Evolutionary conservation across 1,140 invertebrate genomes (phyloP).

Genomic region (Drosophila truncata): DNA sequence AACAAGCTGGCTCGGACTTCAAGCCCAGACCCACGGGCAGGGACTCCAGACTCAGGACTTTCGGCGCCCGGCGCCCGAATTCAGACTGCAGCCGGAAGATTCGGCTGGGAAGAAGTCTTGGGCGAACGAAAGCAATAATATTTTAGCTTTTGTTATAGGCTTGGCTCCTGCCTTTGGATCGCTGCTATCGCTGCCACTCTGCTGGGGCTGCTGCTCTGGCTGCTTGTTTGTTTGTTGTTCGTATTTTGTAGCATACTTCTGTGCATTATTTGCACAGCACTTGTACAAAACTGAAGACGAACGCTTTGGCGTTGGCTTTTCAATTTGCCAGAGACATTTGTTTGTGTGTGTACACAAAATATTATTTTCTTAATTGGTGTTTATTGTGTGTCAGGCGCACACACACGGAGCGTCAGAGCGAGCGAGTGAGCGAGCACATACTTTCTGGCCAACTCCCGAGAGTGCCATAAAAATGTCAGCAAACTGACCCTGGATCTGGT

Average conservation of each 20-base stretch:
- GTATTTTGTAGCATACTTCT: constrained; percentile 81
- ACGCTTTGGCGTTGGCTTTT: constrained; percentile 67
- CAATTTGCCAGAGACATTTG: constrained; percentile 69
- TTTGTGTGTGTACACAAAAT: constrained; percentile 77
- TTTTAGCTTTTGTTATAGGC: constrained; percentile 82
- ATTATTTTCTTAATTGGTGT: constrained; percentile 84
- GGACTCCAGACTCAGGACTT: neutral
- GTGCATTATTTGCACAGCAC: constrained; percentile 81
- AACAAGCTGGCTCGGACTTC: constrained; percentile 77
- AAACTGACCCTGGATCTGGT: constrained; percentile 14
- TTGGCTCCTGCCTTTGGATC: constrained; percentile 47
- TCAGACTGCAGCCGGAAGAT: constrained; percentile 12
- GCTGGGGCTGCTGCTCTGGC: constrained; percentile 25
- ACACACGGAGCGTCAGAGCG: constrained; percentile 26
- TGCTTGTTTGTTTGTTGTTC: constrained; percentile 64
- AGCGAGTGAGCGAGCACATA: constrained; percentile 3
- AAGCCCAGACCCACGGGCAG: constrained; percentile 27
- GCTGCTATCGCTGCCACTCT: constrained; percentile 26
- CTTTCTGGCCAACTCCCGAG: constrained; percentile 49
- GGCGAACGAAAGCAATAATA: constrained; percentile 75
- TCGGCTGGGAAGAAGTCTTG: constrained; percentile 40
- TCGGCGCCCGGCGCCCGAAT: neutral
- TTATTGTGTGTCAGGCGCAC: constrained; percentile 80
- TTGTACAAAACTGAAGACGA: constrained; percentile 65
- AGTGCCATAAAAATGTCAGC: constrained; percentile 82